Conservation (phyloP, 2,113 vertebrate genomes). For the Physeter macrocephalus region DNA sequence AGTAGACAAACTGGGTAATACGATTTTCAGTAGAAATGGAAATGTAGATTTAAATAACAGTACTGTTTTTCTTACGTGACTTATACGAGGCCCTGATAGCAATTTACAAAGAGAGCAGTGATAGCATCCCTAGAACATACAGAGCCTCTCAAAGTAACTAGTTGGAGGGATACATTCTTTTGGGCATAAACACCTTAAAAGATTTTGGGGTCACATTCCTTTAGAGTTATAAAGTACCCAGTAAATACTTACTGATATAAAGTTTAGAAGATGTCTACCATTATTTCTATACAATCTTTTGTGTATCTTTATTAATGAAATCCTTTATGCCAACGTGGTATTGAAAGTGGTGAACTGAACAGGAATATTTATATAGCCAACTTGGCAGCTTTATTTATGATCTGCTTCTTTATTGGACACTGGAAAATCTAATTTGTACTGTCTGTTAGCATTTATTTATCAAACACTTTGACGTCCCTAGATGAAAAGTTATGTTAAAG, state of each 20-base stretch:
- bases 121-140: neutral
- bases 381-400: neutral
- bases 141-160: neutral
- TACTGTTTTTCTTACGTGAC: neutral
- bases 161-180: neutral
- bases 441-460: neutral
- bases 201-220: neutral
- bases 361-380: neutral
- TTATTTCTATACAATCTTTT: neutral
- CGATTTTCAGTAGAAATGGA: neutral
- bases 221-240: neutral
- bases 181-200: neutral
- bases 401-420: neutral
- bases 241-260: neutral
- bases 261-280: neutral
- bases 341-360: neutral
- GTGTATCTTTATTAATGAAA: neutral
- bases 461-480: neutral
- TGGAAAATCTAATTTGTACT: neutral
- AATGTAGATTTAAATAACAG: neutral
- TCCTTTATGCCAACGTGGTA: neutral
- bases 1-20: neutral
- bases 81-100: neutral
- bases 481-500: neutral
- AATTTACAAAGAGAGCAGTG: neutral